Percentiles rank a stretch among this genome's conserved stretches.
Evolutionary conservation across 2,797 vertebrate species (phyloP).

Genomic region (Monodelphis domestica): DNA sequence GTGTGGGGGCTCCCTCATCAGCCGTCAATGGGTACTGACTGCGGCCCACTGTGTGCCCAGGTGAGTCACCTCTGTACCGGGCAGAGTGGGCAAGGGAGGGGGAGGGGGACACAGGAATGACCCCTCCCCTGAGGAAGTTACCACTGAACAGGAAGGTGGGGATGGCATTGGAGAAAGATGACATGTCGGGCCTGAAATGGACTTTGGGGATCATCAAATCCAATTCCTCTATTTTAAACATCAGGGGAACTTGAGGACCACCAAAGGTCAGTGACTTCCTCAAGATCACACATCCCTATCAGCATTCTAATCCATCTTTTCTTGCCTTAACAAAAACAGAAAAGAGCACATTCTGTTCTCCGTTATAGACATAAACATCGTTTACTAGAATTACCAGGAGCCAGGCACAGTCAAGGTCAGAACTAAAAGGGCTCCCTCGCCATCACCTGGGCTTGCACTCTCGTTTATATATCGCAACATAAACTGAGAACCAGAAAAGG

Average conservation of each 20-base stretch:
- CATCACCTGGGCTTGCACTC: not conserved
- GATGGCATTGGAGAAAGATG: not conserved
- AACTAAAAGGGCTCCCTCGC: not conserved
- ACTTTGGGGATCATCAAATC: not conserved
- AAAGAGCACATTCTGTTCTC: not conserved
- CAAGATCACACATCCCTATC: not conserved
- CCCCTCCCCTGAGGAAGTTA: too few species aligned
- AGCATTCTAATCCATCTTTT: not conserved
- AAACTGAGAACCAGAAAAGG: not conserved
- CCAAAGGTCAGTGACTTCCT: not conserved
- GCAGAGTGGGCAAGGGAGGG: not conserved
- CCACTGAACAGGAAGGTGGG: not conserved
- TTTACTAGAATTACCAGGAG: not conserved
- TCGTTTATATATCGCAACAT: not conserved
- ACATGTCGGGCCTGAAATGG: not conserved
- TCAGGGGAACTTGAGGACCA: not conserved
- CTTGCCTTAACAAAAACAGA: not conserved
- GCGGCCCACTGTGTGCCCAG: conserved; percentile 29
- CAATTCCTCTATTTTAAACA: not conserved
- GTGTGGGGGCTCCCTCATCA: conserved; percentile 39
- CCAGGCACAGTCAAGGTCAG: not conserved
- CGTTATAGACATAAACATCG: not conserved
- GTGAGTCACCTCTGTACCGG: not conserved
- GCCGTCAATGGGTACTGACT: conserved; percentile 55
- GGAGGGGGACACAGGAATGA: not conserved